Conservation (phyloP, 2,888 invertebrate species). For the Zygothrica quintamaculata region DNA sequence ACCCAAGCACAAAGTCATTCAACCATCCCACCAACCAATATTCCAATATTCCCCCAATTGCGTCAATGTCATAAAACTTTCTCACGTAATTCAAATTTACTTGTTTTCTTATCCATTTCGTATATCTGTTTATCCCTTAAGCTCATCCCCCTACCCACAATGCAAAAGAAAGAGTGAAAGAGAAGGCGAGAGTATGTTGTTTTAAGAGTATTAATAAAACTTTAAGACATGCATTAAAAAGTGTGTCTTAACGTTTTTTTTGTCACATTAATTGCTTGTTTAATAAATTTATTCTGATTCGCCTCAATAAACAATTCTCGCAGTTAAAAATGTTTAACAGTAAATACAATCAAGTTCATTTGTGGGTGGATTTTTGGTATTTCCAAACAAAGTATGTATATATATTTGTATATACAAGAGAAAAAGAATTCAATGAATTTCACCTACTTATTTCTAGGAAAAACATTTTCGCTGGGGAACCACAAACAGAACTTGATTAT, state of each 20-base stretch:
- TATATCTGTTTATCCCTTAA: constrained; percentile 4
- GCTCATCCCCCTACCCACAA: constrained; percentile 35
- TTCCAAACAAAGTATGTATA: not conserved
- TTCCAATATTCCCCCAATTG: constrained; percentile 32
- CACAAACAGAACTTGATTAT: constrained; percentile 10
- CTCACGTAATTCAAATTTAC: constrained; percentile 75
- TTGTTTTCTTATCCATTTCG: constrained; percentile 25
- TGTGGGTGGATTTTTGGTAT: not conserved
- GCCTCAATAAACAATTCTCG: constrained; percentile 17
- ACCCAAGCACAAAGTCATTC: constrained; percentile 10
- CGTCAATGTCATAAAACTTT: constrained; percentile 73
- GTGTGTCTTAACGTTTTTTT: constrained; percentile 40
- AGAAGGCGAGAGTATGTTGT: not conserved
- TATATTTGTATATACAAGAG: too few relatives aligned
- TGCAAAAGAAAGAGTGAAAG: too few relatives aligned
- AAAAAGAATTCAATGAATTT: constrained; percentile 25
- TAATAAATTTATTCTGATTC: constrained; percentile 57
- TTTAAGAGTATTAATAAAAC: constrained; percentile 38
- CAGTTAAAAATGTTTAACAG: constrained; percentile 7
- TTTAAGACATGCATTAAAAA: constrained; percentile 37
- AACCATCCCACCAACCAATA: constrained; percentile 13
- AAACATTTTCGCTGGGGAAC: constrained; percentile 32
- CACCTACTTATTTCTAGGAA: constrained; percentile 37
- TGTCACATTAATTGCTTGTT: constrained; percentile 41
- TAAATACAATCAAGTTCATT: not conserved